Evolutionary conservation across 1,140 invertebrate genomes (phyloP).

Genomic region (Drosophila tsacasi): DNA sequence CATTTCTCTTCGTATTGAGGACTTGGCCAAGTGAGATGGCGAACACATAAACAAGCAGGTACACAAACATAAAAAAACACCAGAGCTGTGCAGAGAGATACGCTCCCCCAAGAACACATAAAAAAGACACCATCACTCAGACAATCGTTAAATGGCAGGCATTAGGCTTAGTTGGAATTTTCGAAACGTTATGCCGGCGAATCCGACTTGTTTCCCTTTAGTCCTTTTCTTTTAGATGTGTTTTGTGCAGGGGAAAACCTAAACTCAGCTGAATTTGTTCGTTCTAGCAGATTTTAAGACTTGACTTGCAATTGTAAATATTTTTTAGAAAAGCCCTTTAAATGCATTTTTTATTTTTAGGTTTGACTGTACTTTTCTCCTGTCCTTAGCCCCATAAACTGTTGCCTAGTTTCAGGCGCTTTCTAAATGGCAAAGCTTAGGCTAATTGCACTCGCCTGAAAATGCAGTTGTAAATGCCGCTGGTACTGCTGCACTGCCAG

Average conservation of each 20-base stretch:
- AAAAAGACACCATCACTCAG: conserved; percentile 5
- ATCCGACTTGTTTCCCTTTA: conserved; percentile 1
- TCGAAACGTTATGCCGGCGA: conserved; percentile 31
- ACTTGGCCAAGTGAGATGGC: conserved; percentile 8
- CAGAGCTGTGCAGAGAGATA: too few relatives aligned
- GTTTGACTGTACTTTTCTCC: background rate
- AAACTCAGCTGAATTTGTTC: too few relatives aligned
- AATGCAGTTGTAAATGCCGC: conserved; percentile 61
- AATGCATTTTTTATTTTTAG: background rate
- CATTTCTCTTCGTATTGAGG: conserved; percentile 38
- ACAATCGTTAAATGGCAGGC: conserved; percentile 46
- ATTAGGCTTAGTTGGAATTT: conserved; percentile 58
- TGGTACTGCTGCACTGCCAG: conserved; percentile 6
- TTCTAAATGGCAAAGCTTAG: conserved; percentile 58
- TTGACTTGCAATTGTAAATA: background rate
- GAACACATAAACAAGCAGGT: conserved; percentile 22
- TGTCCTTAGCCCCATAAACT: conserved; percentile 17
- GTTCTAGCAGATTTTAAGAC: background rate
- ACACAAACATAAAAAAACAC: conserved; percentile 12
- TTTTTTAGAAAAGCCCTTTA: background rate
- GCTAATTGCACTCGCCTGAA: conserved; percentile 64
- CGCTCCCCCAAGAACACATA: background rate
- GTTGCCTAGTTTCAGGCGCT: conserved; percentile 38
- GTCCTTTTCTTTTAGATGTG: background rate
- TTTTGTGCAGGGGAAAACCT: background rate